Base-by-base conservation (phyloP, 1,140 invertebrate species). In the Phenacoccus solenopsis region DNA sequence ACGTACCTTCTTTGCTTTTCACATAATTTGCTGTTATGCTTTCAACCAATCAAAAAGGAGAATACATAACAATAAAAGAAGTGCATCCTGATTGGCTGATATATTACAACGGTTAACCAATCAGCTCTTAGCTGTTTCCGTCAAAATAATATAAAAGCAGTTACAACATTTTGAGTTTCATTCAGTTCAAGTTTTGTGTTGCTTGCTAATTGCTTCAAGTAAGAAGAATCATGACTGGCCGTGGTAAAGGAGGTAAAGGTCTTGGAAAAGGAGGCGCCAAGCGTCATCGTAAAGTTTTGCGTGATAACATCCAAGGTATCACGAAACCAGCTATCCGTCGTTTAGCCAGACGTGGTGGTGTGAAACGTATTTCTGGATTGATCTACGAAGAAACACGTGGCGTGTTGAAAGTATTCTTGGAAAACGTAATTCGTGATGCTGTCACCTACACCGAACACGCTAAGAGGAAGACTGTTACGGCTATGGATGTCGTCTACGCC, bases 401-500 rank as follows among this genome's bases (percentile, higher is more conserved):
- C 74, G 86, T 89, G 0, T 77, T 90, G n/a, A 91, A 90, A 78
- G 85, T 90, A 0, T 92, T 92, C 78, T 79, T 92, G 69, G 88
- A 90, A 78, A 91, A 90, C 76, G 87, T 91, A 0, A 91, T 91
- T 75, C 82, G 88, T 70, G 90, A 91, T 78, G 88, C 88, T 12
- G 88, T 91, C 69, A 91, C 88, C n/a, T 91, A 91, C 80, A 89
- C 88, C 12, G 88, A 89, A 77, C 88, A 91, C 78, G 88, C 89
- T 73, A 91, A 91, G 80, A 80, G 89, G 72, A 93, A 91, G 80
- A 93, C 90, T 21, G 85, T 87, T 38, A 93, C 90, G 7, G 89
- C 90, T 68, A 93, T 93, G 90, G 90, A 93, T 76, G 88, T 93
- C 16, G 90, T 93, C 24, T 92, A 92, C 76, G 90, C 90, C 28